Conservation (phyloP, 2,113 vertebrate species). For the Sinocyclocheilus anshuiensis region DNA sequence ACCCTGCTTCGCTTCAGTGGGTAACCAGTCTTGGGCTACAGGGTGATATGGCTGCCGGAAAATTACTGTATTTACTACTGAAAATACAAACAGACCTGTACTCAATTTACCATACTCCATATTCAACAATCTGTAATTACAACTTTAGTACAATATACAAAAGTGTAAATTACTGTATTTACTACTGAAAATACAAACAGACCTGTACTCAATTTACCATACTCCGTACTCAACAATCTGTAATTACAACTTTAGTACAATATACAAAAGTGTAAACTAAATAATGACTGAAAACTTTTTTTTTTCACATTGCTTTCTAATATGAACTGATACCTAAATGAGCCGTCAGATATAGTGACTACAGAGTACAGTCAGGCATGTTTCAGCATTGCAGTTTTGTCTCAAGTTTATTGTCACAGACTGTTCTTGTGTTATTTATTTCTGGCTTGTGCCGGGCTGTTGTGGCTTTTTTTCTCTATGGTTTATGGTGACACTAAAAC, state of each 20-base stretch:
- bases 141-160: neutral
- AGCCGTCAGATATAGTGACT: neutral
- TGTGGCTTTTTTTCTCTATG: constrained; percentile 59
- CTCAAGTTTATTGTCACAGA: constrained; percentile 30
- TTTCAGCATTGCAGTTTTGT: constrained; percentile 2
- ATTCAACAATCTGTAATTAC: too few species aligned
- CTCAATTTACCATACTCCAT: neutral
- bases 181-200: neutral
- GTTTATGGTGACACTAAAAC: constrained; percentile 63
- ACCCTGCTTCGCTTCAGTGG: too few species aligned
- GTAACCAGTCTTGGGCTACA: too few species aligned
- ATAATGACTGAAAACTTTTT: neutral
- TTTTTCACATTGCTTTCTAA: neutral
- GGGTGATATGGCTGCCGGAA: too few species aligned
- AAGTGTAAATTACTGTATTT: neutral
- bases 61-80: neutral
- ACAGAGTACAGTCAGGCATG: neutral
- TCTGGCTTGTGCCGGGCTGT: constrained; percentile 12
- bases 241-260: neutral
- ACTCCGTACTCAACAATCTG: too few species aligned
- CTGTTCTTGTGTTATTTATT: constrained; percentile 64
- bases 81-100: neutral
- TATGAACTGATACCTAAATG: neutral
- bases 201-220: neutral
- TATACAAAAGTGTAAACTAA: neutral